Conservation (phyloP, 1,140 invertebrate genomes). For the Protaetia brevitarsis region DNA sequence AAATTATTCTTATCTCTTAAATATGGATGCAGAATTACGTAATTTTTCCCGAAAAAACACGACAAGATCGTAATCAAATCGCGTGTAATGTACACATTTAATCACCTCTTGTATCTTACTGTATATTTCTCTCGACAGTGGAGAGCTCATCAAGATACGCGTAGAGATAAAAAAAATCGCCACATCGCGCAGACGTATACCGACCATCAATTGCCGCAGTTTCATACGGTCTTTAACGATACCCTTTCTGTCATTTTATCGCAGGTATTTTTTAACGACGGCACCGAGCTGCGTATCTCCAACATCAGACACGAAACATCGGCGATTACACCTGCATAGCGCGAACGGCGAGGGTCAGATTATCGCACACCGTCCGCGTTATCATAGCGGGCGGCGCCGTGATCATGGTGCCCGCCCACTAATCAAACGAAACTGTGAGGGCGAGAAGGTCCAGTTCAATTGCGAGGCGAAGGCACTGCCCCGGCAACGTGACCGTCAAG, state of each 20-base stretch:
- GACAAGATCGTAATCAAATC: no score
- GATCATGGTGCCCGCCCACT: slow-evolving; percentile 77
- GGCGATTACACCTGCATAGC: slow-evolving; percentile 94
- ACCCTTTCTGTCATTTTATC: neutral
- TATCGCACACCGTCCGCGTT: slow-evolving; percentile 87
- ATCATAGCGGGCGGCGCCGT: slow-evolving; percentile 89
- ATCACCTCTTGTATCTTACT: no score
- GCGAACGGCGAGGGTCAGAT: slow-evolving; percentile 92
- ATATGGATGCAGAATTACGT: no score
- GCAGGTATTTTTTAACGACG: slow-evolving; percentile 82
- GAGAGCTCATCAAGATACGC: no score
- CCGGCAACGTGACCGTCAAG: slow-evolving; percentile 89
- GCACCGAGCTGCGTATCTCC: slow-evolving; percentile 85
- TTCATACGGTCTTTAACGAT: neutral
- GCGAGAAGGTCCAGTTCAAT: slow-evolving; percentile 87
- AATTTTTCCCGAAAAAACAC: no score
- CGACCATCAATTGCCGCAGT: no score
- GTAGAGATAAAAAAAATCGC: no score
- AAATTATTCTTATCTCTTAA: no score
- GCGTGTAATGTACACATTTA: no score
- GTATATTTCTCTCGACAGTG: no score
- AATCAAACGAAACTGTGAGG: slow-evolving; percentile 95
- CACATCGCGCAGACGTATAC: no score
- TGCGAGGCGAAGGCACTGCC: slow-evolving; percentile 94
- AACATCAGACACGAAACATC: slow-evolving; percentile 87